Conservation (phyloP, 2,888 invertebrate genomes). For the Ypsolopha sequella region DNA sequence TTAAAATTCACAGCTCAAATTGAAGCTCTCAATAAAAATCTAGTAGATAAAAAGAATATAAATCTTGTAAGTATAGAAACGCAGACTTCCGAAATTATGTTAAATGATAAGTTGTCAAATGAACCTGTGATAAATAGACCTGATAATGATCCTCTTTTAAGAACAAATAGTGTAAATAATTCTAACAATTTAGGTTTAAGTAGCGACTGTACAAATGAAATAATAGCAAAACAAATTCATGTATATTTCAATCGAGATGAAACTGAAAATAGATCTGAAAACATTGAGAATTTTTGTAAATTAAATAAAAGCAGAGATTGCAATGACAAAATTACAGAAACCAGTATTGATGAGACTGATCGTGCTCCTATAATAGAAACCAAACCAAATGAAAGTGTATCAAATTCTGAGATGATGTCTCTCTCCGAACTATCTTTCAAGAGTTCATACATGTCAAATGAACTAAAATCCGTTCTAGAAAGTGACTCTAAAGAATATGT, state of each 20-base stretch:
- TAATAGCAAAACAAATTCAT: slow-evolving; percentile 25
- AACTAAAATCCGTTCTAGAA: neutral
- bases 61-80: slow-evolving; percentile 40
- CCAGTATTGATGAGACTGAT: slow-evolving; percentile 4
- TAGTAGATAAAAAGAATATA: slow-evolving; percentile 29
- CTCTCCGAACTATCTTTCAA: neutral
- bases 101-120: slow-evolving; percentile 34
- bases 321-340: slow-evolving; percentile 20
- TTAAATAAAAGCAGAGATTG: slow-evolving; percentile 63
- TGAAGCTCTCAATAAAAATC: slow-evolving; percentile 41
- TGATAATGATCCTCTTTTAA: slow-evolving; percentile 37
- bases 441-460: neutral
- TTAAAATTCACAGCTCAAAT: slow-evolving; percentile 43
- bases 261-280: slow-evolving; percentile 57
- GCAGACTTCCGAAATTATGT: slow-evolving; percentile 27
- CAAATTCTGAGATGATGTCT: neutral
- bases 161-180: slow-evolving; percentile 54
- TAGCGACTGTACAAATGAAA: slow-evolving; percentile 21
- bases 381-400: neutral
- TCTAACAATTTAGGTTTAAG: slow-evolving; percentile 48
- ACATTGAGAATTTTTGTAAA: slow-evolving; percentile 65
- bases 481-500: neutral
- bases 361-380: neutral
- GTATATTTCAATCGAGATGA: slow-evolving; percentile 19
- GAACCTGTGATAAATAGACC: slow-evolving; percentile 58